These are phyloP conservation scores for Chaunax sp. DNA, from an alignment of 2,797 vertebrate species.

Conservation along the genomic window DNA sequence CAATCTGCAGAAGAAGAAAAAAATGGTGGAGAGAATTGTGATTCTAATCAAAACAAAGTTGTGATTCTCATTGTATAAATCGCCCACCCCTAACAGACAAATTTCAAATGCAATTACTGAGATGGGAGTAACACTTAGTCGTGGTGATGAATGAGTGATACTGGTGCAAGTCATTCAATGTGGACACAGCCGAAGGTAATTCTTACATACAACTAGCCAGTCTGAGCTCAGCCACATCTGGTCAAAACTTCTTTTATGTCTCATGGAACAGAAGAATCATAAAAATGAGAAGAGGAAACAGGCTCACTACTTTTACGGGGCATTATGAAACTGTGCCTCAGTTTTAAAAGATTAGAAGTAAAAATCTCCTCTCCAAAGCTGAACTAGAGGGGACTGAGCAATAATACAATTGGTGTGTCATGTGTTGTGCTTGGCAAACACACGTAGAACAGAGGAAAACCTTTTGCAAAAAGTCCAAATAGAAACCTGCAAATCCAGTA, in stretches of 20 bases:
- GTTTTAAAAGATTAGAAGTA: slow-evolving; percentile 72
- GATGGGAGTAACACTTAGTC: too few species aligned
- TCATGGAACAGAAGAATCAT: slow-evolving; percentile 31
- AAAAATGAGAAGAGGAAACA: slow-evolving; percentile 52
- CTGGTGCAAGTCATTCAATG: slow-evolving; percentile 2
- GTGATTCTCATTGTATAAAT: too few species aligned
- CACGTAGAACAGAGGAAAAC: slow-evolving; percentile 45
- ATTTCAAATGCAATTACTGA: too few species aligned
- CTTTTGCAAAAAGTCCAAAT: slow-evolving; percentile 66
- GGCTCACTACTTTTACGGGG: slow-evolving; percentile 69
- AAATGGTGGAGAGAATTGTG: too few species aligned
- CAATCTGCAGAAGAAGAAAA: too few species aligned
- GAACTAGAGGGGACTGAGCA: slow-evolving; percentile 55
- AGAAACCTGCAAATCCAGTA: slow-evolving; percentile 72
- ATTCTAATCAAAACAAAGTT: too few species aligned
- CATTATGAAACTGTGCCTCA: slow-evolving; percentile 69
- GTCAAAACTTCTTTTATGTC: slow-evolving; percentile 17
- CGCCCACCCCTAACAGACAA: too few species aligned
- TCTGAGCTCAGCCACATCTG: slow-evolving; percentile 42
- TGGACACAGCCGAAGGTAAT: neutral
- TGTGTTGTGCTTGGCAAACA: slow-evolving; percentile 65
- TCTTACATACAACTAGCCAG: slow-evolving; percentile 25
- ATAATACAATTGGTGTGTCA: slow-evolving; percentile 67
- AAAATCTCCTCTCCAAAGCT: slow-evolving; percentile 71
- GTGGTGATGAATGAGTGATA: neutral